phyloP scores from a whole-genome alignment of 1,140 invertebrate species.

The Cyclargus thomasi region DNA sequence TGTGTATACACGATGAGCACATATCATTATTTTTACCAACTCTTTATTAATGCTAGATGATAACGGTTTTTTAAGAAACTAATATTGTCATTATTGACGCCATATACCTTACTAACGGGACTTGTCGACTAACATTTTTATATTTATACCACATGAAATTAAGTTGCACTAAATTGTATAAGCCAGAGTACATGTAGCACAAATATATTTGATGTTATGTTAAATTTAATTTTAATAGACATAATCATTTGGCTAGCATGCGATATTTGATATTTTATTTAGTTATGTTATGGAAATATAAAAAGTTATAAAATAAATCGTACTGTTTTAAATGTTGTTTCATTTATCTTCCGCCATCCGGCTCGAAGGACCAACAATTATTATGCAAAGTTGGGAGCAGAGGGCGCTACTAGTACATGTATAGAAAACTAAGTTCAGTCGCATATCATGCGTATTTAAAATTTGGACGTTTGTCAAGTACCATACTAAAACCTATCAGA shows the following conservation, averaged over 20 bases:
- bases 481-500: too few species aligned
- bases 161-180: constrained; percentile 8
- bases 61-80: background rate
- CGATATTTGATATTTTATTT: constrained; percentile 3
- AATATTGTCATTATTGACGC: background rate
- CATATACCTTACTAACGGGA: background rate
- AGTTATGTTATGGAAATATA: constrained; percentile 10
- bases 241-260: constrained; percentile 12
- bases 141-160: constrained; percentile 3
- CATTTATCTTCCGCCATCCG: background rate
- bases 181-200: constrained; percentile 5
- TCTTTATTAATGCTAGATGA: constrained; percentile 36
- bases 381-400: too few species aligned
- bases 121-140: background rate
- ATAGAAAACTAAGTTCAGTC: too few species aligned
- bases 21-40: constrained; percentile 66
- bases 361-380: too few species aligned
- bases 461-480: too few species aligned
- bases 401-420: too few species aligned
- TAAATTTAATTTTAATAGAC: constrained; percentile 5
- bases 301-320: constrained; percentile 10
- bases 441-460: too few species aligned
- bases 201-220: constrained; percentile 10
- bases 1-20: constrained; percentile 60
- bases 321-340: constrained; percentile 12